Evolutionary conservation across 1,140 invertebrate genomes (phyloP).

Genomic region (Lutraria rhynchaena): DNA sequence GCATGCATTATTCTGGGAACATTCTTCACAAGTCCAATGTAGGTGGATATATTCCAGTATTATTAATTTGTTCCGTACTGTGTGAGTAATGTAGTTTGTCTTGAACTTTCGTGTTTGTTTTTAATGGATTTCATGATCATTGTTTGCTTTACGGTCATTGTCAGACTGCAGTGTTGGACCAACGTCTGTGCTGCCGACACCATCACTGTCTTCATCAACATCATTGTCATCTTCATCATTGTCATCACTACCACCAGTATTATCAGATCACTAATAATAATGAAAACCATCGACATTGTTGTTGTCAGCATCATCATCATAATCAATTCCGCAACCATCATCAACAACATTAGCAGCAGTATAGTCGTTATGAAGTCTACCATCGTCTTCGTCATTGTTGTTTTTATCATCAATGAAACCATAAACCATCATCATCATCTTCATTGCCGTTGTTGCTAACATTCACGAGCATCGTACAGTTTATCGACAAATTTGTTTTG

Average conservation of each 20-base stretch:
- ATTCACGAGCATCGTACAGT: not conserved
- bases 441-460: not conserved
- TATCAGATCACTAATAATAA: not conserved
- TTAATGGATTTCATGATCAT: not conserved
- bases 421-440: not conserved
- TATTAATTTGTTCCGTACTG: too few species aligned
- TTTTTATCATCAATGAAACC: not conserved
- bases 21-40: too few species aligned
- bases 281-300: conserved; percentile 11
- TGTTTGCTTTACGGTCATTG: not conserved
- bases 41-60: too few species aligned
- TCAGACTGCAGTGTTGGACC: not conserved
- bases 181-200: not conserved
- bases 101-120: not conserved
- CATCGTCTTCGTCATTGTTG: not conserved
- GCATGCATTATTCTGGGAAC: too few species aligned
- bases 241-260: not conserved
- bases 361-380: not conserved
- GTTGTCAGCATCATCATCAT: conserved; percentile 25
- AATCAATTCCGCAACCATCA: conserved; percentile 6
- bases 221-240: conserved; percentile 1
- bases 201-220: not conserved
- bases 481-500: not conserved
- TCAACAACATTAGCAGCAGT: not conserved
- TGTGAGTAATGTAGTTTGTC: too few species aligned